Base-by-base conservation (phyloP, 2,113 vertebrate species). In the Serilophus lunatus region DNA sequence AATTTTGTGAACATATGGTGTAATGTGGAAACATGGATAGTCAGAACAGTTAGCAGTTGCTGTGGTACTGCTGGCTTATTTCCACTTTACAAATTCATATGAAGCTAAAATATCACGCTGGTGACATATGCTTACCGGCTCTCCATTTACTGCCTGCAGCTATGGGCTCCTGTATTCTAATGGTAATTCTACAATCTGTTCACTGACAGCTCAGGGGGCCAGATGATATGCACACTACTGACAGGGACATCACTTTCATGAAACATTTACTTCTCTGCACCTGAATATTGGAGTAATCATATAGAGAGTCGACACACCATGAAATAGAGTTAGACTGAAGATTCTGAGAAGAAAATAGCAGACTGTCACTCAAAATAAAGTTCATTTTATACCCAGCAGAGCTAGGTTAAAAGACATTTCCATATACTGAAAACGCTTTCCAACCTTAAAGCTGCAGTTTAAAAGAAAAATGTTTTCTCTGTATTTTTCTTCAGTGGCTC, bases 181-280 rank as follows among this genome's bases (percentile, higher is more conserved):
- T 98, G 98, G 98, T 98, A 98, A 99, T 99, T 98, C 97, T 94
- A 97, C 98, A 98, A 98, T 99, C 98, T 99, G 99, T 93, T 98
- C 97, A 80, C 92, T 98, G 98, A 98, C 98, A 98, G 98, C 98
- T 97, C 96, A 75, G 97, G 97, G 97, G 97, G 95, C 97, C 96
- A 97, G 97, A 98, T 98, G 98, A 98, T 97, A 97, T 82, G 97
- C 97, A 94, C 82, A 94, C 95, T 91, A 92, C 98, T 98, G 98
- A 99, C 98, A 98, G 98, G 98, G 97, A 98, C 98, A 98, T 99
- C 98, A 98, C 98, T 99, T 99, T 98, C 98, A 98, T 98, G 97
- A 99, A 98, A 98, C 98, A 97, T 98, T 98, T 98, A 98, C 98
- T 98, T 97, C 98, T 97, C 97, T 97, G 98, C 98, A 99, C 99